Evolutionary conservation across 2,797 vertebrate genomes (phyloP), one percentile per base, ranked within the genome.

Genomic region (Melanotaenia nigrans): DNA sequence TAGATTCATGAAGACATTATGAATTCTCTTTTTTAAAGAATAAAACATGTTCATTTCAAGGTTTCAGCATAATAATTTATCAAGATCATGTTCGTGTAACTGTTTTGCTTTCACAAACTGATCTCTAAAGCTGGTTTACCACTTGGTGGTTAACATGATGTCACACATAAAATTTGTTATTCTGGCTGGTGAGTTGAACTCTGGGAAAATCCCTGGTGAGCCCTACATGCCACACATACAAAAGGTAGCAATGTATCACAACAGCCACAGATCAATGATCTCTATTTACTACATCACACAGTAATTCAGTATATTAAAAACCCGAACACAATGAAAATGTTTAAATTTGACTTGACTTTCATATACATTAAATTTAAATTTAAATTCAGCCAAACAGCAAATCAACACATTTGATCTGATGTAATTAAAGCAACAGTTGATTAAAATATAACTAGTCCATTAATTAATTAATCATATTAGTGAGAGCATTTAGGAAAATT

Each of bases 371-470:
- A 25, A 25, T 25, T 53, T 53, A 3, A 12, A 12, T 24, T 53
- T 2, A 25, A 53, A 13, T 11, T 25, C n/a, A 24, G n/a, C 10
- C 24, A 42, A 61, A 47, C 35, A 70, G 59, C 13, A 0, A 12
- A 70, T 42, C 49, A 7, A 24, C 32, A 22, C 30, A 58, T 11
- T 3, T 33, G 14, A 42, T 10, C 32, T 24, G 28, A 35, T 33
- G 49, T 9, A 70, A 61, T 55, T 30, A 38, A 54, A 53, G 35
- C 28, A 33, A 57, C 38, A 57, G 42, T 24, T 58, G 45, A 68
- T 25, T 30, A 33, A 1, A 58, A 13, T 6, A 54, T 13, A 7
- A 54, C 20, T 9, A 49, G 12, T 28, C 22, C n/a, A 51, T 22
- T 51, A 51, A 51, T 51, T 51, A 20, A 45, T 5, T 5, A 42